Percentiles rank a stretch among this genome's conserved stretches.
phyloP scores from a whole-genome alignment of 2,888 invertebrate genomes.

The Sussaba pulchella region DNA sequence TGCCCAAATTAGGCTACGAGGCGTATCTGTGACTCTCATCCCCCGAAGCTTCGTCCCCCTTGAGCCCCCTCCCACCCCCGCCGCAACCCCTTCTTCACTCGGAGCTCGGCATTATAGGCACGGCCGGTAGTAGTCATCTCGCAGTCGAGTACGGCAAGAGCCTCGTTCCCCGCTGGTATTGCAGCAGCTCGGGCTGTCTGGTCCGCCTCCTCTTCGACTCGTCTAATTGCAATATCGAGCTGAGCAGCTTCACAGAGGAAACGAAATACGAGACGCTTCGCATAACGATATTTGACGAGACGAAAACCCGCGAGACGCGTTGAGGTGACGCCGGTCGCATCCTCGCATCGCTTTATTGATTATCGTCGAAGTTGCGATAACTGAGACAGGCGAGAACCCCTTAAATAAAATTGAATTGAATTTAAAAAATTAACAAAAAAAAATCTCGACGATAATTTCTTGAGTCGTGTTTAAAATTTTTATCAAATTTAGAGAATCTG shows the following conservation, averaged over 20 bases:
- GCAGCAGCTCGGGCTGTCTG: slow-evolving; percentile 22
- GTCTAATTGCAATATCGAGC: slow-evolving; percentile 76
- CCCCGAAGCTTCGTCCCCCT: background rate
- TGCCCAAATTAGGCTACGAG: slow-evolving; percentile 71
- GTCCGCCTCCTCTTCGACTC: slow-evolving; percentile 48
- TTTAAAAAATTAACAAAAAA: too few species aligned
- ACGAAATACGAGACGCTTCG: slow-evolving; percentile 31
- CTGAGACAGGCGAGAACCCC: background rate
- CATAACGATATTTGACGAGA: slow-evolving; percentile 45
- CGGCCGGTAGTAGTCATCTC: slow-evolving; percentile 30
- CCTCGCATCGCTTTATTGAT: slow-evolving; percentile 32
- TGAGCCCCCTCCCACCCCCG: too few species aligned
- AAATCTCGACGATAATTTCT: slow-evolving; percentile 12
- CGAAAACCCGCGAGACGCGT: slow-evolving; percentile 18
- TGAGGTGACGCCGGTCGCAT: background rate
- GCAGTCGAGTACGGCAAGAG: slow-evolving; percentile 43
- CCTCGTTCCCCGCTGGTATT: slow-evolving; percentile 21
- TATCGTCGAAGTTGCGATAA: slow-evolving; percentile 18
- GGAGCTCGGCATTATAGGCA: slow-evolving; percentile 59
- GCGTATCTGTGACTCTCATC: slow-evolving; percentile 62
- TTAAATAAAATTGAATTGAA: too few species aligned
- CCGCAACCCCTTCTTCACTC: background rate
- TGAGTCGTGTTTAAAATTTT: too few species aligned
- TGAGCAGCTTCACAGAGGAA: slow-evolving; percentile 17
- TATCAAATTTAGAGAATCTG: too few species aligned